A percentile compares a stretch with the other conserved stretches of the same genome.
Evolutionary conservation across 2,888 invertebrate genomes (phyloP).

Genomic region (Eupithecia pulchellata): DNA sequence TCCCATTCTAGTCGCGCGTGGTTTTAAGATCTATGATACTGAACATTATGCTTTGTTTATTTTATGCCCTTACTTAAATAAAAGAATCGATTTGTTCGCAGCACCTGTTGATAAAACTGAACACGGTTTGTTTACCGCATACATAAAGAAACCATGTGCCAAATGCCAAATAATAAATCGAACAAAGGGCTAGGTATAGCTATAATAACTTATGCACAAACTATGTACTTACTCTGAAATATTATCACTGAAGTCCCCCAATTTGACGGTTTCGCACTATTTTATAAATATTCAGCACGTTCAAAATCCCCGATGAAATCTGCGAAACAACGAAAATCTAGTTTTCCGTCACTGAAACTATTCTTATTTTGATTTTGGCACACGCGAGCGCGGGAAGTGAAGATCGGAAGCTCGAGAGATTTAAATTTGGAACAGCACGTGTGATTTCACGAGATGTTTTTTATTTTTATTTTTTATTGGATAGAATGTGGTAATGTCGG

Average conservation of each 20-base stretch:
- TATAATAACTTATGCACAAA: slow-evolving; percentile 1
- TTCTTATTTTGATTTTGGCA: slow-evolving; percentile 38
- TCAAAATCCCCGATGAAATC: slow-evolving; percentile 26
- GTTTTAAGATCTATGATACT: background rate
- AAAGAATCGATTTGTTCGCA: background rate
- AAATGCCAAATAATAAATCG: background rate
- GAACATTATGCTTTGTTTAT: background rate
- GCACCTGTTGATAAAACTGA: slow-evolving; percentile 1
- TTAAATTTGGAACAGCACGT: slow-evolving; percentile 70
- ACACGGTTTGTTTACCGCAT: slow-evolving; percentile 4
- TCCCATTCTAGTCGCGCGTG: background rate
- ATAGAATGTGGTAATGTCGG: slow-evolving; percentile 57
- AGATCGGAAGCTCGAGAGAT: slow-evolving; percentile 51
- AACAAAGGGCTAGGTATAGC: background rate
- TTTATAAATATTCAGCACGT: slow-evolving; percentile 9
- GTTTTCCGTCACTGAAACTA: slow-evolving; percentile 47
- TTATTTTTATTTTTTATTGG: slow-evolving; percentile 47
- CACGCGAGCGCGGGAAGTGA: slow-evolving; percentile 55
- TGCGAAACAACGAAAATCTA: slow-evolving; percentile 30
- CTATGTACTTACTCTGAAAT: slow-evolving; percentile 56
- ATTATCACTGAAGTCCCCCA: slow-evolving; percentile 48
- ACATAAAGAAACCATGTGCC: slow-evolving; percentile 7
- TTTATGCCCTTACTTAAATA: background rate
- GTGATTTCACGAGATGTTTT: slow-evolving; percentile 45
- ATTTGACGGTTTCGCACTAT: slow-evolving; percentile 42